phyloP scores from a whole-genome alignment of 2,797 vertebrate genomes.

The Pseudomugil gertrudae region DNA sequence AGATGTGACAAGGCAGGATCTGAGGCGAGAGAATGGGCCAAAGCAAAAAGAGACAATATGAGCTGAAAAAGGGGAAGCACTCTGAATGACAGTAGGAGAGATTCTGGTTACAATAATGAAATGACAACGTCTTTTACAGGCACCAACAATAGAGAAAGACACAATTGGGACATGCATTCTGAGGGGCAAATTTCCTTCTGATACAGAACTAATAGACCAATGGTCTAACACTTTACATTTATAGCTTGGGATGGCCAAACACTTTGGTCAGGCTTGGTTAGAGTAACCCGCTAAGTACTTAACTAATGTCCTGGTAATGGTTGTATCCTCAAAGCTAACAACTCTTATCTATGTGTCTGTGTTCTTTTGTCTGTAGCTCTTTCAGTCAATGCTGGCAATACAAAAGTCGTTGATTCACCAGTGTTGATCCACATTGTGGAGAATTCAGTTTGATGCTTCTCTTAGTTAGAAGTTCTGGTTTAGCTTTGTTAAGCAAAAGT shows the following conservation, averaged over 20 bases:
- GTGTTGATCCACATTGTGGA: no score
- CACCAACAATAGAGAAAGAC: slow-evolving; percentile 1
- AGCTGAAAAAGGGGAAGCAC: slow-evolving; percentile 54
- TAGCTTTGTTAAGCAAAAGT: not conserved
- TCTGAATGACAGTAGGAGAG: slow-evolving; percentile 73
- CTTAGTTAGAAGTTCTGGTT: not conserved
- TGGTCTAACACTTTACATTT: not conserved
- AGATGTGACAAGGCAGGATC: slow-evolving; percentile 83
- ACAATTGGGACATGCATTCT: slow-evolving; percentile 20
- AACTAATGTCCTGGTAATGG: not conserved
- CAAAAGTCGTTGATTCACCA: no score
- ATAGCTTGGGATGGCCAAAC: not conserved
- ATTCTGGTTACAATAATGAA: slow-evolving; percentile 51
- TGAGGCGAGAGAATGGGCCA: slow-evolving; percentile 77
- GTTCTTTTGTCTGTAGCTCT: no score
- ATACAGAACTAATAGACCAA: slow-evolving; percentile 14
- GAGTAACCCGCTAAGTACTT: not conserved
- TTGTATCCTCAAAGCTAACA: no score
- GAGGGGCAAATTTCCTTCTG: slow-evolving; percentile 3
- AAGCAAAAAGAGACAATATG: slow-evolving; percentile 64
- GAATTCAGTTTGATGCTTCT: no score
- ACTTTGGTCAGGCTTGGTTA: not conserved
- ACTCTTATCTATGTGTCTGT: no score
- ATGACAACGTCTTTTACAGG: slow-evolving; percentile 33
- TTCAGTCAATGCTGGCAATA: no score